Evolutionary conservation across 1,140 invertebrate genomes (phyloP).

Genomic region (Tribolium madens): DNA sequence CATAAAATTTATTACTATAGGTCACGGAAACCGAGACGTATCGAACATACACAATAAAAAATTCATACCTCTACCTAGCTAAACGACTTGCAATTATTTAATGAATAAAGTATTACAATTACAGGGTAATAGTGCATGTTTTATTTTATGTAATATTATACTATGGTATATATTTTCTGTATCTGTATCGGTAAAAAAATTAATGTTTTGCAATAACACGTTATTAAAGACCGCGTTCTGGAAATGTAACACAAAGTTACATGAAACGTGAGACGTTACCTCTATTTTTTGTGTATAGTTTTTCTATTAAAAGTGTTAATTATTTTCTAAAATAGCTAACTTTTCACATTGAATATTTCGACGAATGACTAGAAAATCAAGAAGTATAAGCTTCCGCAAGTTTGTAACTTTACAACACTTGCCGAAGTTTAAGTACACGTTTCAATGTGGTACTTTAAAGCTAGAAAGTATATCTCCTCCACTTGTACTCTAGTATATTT

Average conservation of each 20-base stretch:
- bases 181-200: not conserved
- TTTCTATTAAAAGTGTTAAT: not conserved
- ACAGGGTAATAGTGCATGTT: not conserved
- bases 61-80: not conserved
- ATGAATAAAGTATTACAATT: not conserved
- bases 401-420: slow-evolving; percentile 37
- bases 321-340: not conserved
- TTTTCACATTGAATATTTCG: not conserved
- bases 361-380: slow-evolving; percentile 9
- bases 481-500: slow-evolving; percentile 39
- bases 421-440: slow-evolving; percentile 12
- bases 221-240: not conserved
- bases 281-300: too few relatives aligned
- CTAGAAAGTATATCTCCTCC: slow-evolving; percentile 22
- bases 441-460: slow-evolving; percentile 37
- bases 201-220: not conserved
- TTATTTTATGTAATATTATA: not conserved
- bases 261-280: too few relatives aligned
- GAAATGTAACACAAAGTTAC: too few relatives aligned
- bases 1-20: not conserved
- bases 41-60: not conserved
- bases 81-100: not conserved
- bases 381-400: slow-evolving; percentile 18
- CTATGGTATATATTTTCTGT: not conserved
- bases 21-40: not conserved